Evolutionary conservation across 2,888 invertebrate species (phyloP).

Genomic region (Patella caerulea): DNA sequence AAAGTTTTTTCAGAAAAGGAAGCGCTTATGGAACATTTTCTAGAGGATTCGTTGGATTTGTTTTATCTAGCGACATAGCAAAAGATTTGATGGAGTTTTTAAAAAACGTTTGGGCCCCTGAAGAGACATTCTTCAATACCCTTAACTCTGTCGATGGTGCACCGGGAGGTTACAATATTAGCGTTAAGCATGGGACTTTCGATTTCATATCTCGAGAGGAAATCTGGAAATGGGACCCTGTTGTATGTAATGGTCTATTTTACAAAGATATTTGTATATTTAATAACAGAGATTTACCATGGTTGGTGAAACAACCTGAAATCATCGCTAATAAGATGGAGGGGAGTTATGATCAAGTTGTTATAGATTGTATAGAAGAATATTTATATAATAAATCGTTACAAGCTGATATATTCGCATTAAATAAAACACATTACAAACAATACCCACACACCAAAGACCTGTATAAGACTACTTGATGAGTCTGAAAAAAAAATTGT

Average conservation of each 20-base stretch:
- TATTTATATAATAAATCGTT: constrained; percentile 8
- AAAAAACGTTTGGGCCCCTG: constrained; percentile 62
- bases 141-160: constrained; percentile 55
- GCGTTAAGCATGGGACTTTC: constrained; percentile 42
- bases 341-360: constrained; percentile 38
- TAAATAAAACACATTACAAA: neutral
- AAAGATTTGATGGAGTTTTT: constrained; percentile 60
- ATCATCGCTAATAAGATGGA: constrained; percentile 66
- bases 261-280: constrained; percentile 50
- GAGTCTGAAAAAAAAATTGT: too few relatives aligned
- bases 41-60: constrained; percentile 59
- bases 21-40: constrained; percentile 63
- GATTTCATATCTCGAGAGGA: constrained; percentile 48
- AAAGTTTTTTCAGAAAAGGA: constrained; percentile 54
- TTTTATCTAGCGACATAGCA: constrained; percentile 48
- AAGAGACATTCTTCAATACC: constrained; percentile 67
- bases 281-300: constrained; percentile 52
- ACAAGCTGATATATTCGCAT: neutral
- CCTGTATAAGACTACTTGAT: neutral
- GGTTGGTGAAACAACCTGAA: constrained; percentile 53
- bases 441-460: constrained; percentile 1
- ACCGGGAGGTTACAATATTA: constrained; percentile 55
- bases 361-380: constrained; percentile 37
- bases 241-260: constrained; percentile 37
- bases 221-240: constrained; percentile 45